A percentile compares a stretch with the other conserved stretches of the same genome.
phyloP scores from a whole-genome alignment of 1,140 invertebrate species.

The Diplogasteroides magnus region DNA sequence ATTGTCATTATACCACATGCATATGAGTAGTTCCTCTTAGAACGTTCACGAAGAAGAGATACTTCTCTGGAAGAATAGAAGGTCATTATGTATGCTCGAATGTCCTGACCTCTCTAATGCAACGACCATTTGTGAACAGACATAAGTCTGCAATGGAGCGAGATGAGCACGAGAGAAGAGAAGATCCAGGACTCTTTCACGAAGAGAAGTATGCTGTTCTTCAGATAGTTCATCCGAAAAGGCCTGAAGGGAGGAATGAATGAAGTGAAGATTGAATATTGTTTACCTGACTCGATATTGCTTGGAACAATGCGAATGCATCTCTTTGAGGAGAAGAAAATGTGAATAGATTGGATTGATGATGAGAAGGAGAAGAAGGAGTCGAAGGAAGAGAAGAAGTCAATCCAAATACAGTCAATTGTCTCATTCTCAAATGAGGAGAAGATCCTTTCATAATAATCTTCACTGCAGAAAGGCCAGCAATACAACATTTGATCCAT shows the following conservation, averaged over 20 bases:
- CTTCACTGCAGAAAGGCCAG: constrained; percentile 62
- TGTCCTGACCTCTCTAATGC: constrained; percentile 43
- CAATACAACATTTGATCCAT: constrained; percentile 78
- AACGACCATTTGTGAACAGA: constrained; percentile 47
- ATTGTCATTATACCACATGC: constrained; percentile 47
- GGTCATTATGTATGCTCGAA: background rate
- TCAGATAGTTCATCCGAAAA: constrained; percentile 51
- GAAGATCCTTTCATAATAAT: constrained; percentile 85
- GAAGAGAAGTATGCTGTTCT: constrained; percentile 41
- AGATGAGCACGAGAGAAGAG: constrained; percentile 47
- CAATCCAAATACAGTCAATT: no score
- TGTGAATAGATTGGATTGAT: constrained; percentile 57
- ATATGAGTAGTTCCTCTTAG: constrained; percentile 50
- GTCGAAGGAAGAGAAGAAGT: no score
- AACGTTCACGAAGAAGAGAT: constrained; percentile 34
- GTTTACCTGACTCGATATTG: constrained; percentile 45
- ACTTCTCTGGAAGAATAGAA: constrained; percentile 32
- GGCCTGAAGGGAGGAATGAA: no score
- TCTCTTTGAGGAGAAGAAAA: constrained; percentile 48
- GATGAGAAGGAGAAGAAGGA: constrained; percentile 6
- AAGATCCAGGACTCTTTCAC: constrained; percentile 49
- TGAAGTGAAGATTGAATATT: no score
- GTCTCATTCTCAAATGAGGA: constrained; percentile 77
- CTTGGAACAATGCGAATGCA: constrained; percentile 49
- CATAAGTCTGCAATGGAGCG: constrained; percentile 53